Evolutionary conservation across 2,797 vertebrate genomes (phyloP).

Genomic region (Monodelphis domestica): DNA sequence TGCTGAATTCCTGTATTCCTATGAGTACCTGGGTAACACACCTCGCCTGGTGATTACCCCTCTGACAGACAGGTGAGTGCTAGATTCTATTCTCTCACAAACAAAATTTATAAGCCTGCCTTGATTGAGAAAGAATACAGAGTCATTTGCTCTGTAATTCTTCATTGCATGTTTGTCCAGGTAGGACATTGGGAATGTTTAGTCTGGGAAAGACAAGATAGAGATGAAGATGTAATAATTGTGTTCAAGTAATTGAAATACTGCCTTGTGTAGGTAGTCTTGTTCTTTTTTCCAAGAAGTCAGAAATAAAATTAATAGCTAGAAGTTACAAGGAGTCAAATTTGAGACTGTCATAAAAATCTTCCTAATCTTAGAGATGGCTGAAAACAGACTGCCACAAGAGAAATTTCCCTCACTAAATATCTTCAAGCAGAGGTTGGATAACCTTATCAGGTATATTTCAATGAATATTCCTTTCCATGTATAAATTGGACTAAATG

Average conservation of each 20-base stretch:
- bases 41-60: constrained; percentile 97
- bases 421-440: background rate
- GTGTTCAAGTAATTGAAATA: background rate
- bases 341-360: background rate
- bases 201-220: background rate
- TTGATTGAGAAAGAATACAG: background rate
- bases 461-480: background rate
- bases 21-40: constrained; percentile 97
- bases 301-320: background rate
- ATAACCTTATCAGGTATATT: background rate
- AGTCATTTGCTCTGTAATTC: background rate
- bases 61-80: constrained; percentile 93
- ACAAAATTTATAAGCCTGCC: background rate
- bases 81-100: background rate
- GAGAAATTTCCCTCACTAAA: background rate
- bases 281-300: background rate
- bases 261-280: background rate
- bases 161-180: background rate
- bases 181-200: background rate
- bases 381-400: background rate
- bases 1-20: constrained; percentile 95
- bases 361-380: background rate
- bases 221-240: background rate
- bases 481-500: background rate
- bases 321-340: background rate